Conservation (phyloP, 1,140 invertebrate species). For the Bactericera cockerelli region DNA sequence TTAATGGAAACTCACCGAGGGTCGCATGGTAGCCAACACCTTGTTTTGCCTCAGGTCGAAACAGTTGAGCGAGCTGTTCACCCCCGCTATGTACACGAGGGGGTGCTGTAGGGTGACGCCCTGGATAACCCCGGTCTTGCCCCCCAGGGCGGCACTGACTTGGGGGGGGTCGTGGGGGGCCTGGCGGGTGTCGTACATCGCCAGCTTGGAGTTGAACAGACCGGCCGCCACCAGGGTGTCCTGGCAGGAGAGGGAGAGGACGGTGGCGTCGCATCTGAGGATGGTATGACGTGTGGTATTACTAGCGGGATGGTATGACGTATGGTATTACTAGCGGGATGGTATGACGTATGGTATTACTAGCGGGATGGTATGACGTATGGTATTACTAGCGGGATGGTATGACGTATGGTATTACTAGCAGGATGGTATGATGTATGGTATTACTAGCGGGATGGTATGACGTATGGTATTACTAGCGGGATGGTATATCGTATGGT, state of each 20-base stretch:
- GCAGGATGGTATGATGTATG: neutral
- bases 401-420: neutral
- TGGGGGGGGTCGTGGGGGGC: neutral
- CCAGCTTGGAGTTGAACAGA: neutral
- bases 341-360: neutral
- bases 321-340: neutral
- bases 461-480: too few species aligned
- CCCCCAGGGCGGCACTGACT: too few species aligned
- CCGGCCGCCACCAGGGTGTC: neutral
- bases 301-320: neutral
- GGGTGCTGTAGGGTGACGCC: too few species aligned
- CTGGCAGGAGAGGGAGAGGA: neutral
- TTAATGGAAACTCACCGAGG: too few species aligned
- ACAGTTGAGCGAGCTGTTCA: too few species aligned
- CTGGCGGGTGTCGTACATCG: neutral
- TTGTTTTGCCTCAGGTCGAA: too few species aligned
- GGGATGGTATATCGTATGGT: too few species aligned
- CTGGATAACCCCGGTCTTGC: too few species aligned
- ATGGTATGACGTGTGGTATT: neutral
- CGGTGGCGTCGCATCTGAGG: neutral
- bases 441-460: neutral
- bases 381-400: neutral
- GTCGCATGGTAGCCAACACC: too few species aligned
- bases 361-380: neutral
- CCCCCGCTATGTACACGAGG: too few species aligned